Evolutionary conservation across 2,797 vertebrate genomes (phyloP).

Genomic region (Threskiornis aethiopicus): DNA sequence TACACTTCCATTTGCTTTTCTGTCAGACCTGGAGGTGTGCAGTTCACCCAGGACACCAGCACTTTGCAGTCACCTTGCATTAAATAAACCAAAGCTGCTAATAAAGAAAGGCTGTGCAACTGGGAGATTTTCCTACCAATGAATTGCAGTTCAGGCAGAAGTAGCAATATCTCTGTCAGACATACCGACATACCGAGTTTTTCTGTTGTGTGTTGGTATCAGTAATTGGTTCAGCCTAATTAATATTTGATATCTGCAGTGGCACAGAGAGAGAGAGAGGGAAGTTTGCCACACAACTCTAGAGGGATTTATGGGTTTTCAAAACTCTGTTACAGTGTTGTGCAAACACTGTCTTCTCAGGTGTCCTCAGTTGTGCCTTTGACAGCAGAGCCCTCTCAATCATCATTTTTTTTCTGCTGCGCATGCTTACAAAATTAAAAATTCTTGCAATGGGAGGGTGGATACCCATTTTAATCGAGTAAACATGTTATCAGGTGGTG

Average conservation of each 20-base stretch:
- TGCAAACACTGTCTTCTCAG: neutral
- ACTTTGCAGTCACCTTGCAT: neutral
- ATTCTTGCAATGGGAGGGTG: neutral
- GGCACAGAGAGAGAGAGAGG: neutral
- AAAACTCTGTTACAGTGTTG: neutral
- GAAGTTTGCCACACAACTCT: neutral
- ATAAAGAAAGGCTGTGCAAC: neutral
- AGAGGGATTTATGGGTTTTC: neutral
- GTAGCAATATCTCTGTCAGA: neutral
- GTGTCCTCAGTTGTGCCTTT: neutral
- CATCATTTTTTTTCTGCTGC: neutral
- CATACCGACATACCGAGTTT: rapidly evolving
- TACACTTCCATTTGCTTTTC: neutral
- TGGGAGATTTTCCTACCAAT: neutral
- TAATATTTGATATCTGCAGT: neutral
- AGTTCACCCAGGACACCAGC: neutral
- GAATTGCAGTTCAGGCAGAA: neutral
- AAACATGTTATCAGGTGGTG: neutral
- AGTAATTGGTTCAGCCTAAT: neutral
- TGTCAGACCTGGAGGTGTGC: neutral
- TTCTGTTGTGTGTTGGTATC: neutral
- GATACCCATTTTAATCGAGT: neutral
- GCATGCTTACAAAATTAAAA: neutral
- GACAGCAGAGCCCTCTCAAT: neutral
- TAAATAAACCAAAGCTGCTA: neutral